Evolutionary conservation across 2,113 vertebrate species (phyloP).

Genomic region (Microtus pennsylvanicus): DNA sequence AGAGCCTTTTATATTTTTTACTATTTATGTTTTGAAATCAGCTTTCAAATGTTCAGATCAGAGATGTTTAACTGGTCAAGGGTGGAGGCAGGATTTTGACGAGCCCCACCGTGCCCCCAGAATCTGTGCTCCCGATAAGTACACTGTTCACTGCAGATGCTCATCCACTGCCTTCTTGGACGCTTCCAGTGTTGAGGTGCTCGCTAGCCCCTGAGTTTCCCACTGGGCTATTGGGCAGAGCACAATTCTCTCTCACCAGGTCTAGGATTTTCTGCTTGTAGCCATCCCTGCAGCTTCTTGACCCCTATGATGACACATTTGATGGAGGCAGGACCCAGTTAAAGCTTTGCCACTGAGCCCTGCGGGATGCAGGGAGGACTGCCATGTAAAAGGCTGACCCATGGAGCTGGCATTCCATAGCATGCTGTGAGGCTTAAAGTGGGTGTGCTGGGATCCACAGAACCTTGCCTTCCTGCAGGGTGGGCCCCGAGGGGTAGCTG

Average conservation of each 20-base stretch:
- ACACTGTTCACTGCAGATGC: background rate
- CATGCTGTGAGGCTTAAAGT: constrained; percentile 23
- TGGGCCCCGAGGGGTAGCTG: background rate
- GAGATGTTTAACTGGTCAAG: background rate
- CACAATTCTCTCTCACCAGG: background rate
- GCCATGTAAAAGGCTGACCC: background rate
- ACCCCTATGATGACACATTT: background rate
- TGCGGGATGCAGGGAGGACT: background rate
- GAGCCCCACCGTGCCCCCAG: background rate
- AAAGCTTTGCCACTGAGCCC: background rate
- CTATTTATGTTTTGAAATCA: background rate
- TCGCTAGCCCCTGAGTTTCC: background rate
- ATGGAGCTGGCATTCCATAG: constrained; percentile 2
- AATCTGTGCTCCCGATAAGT: background rate
- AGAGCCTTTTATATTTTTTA: background rate
- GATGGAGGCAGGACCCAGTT: background rate
- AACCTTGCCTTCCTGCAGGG: background rate
- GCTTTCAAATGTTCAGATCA: background rate
- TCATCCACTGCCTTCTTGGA: background rate
- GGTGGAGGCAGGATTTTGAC: background rate
- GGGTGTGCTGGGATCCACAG: background rate
- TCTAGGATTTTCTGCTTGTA: background rate
- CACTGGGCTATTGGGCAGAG: background rate
- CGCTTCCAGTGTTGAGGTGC: rapidly evolving
- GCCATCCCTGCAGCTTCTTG: background rate